Evolutionary conservation across 1,140 invertebrate species (phyloP), one percentile per base, ranked within the genome.

Genomic region (Dendrolimus punctatus): DNA sequence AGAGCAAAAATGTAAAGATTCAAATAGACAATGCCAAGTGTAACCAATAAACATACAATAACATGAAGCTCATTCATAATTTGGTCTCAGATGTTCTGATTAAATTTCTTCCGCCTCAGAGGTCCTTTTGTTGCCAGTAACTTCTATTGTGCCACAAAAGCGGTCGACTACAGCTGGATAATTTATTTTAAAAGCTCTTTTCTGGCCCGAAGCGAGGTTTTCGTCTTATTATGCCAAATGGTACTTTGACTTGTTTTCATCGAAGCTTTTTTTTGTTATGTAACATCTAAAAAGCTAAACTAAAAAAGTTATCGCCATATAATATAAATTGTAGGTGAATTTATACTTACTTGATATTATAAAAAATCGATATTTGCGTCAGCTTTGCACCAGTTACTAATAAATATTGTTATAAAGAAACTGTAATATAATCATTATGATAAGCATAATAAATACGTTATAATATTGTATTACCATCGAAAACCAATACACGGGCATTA

Each of bases 71-170:
- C 58, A 62, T 67, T 69, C 53, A 67, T 69, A 65, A 67, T 61
- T 62, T 66, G 62, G 43, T 60, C 56, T 53, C 61, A 62, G 64
- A 58, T 64, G 64, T 51, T 61, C 60, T 70, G 65, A 66, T 68
- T 70, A 70, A 68, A 68, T 68, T 61, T 61, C 65, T 58, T 60
- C 53, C 56, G 58, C 57, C 44, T 39, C 54, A 53, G 52, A 68
- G 58, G 50, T 51, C 62, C 51, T 57, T 66, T 69, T 67, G 62
- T 67, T 60, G 61, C 64, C 55, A 51, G 44, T 53, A 58, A 55
- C 53, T 60, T 60, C 58, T 62, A 62, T 70, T 63, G 48, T 46
- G 60, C 60, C 61, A 63, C 62, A 64, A 66, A 71, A 57, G 64
- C 63, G 53, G 52, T 55, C 59, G 52, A 53, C 58, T 58, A 56